Evolutionary conservation across 2,113 vertebrate genomes (phyloP), one percentile per base, ranked within the genome.

Genomic region (Cricetomys ansorgei): DNA sequence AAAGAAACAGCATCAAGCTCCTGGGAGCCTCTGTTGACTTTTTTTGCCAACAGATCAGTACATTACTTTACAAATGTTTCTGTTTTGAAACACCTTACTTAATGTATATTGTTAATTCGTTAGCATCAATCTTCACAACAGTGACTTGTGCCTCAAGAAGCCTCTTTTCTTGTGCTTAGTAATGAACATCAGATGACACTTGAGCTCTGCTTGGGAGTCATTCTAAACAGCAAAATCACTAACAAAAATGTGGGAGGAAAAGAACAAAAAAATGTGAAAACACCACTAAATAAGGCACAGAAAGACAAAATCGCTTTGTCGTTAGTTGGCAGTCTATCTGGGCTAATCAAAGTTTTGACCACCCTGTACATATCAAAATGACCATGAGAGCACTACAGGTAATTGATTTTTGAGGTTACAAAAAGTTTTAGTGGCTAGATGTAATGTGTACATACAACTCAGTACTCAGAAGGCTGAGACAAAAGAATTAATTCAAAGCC

Each of bases 51-150:
- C 9, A 23, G 17, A 65, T 87, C 45, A 87, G 62, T 76, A 73
- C 50, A 85, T 94, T 64, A 76, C 92, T 37, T 94, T 45, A n/a
- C 65, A 72, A 57, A 62, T 93, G 29, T 96, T 86, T 96, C 55
- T 80, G 10, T 92, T 83, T 95, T 62, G 91, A 90, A 55, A 81
- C 57, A 69, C 37, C 37, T 75, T 76, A 55, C 11, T 89, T n/a
- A 94, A 86, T 40, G 8, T 73, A 43, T 59, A 9, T 76, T 76
- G 19, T 48, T 84, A 16, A 94, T 57, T 92, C 27, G 37, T 48
- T 92, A 81, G 23, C 10, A 80, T 89, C 37, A n/a, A 29, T 13
- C 64, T 21, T 40, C 69, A n/a, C 53, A 85, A 13, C 17, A 29
- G 53, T 76, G 43, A 65, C 34, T 67, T 53, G 73, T 50, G 65